phyloP scores from a whole-genome alignment of 2,888 invertebrate genomes.

The Acrocyrtus sp. region DNA sequence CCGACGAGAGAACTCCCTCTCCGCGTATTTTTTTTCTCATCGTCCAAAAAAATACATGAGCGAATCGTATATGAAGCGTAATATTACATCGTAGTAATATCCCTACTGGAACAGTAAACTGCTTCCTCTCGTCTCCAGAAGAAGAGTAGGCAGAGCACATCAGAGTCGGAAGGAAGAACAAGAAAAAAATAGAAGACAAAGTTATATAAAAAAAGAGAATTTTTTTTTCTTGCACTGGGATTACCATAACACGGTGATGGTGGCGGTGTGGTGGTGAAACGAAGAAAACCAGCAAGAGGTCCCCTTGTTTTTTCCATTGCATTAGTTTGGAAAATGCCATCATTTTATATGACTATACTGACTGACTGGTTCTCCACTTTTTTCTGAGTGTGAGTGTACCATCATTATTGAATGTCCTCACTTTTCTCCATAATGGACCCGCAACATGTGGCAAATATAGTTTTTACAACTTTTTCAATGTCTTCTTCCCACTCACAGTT shows the following conservation, averaged over 20 bases:
- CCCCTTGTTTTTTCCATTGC: slow-evolving; percentile 7
- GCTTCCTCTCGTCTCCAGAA: no score
- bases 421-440: slow-evolving; percentile 60
- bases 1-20: no score
- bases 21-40: no score
- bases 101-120: slow-evolving; percentile 23
- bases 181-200: no score
- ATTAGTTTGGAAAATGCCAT: no score
- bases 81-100: slow-evolving; percentile 36
- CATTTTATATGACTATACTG: no score
- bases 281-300: slow-evolving; percentile 41
- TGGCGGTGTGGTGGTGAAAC: no score
- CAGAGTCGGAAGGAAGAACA: slow-evolving; percentile 19
- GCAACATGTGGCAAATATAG: slow-evolving; percentile 63
- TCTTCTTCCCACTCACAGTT: slow-evolving; percentile 50
- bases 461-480: slow-evolving; percentile 57
- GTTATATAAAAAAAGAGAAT: slow-evolving; percentile 37
- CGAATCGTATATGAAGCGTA: slow-evolving; percentile 30
- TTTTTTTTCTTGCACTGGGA: no score
- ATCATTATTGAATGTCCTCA: slow-evolving; percentile 53
- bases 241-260: slow-evolving; percentile 32
- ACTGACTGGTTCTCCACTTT: not conserved
- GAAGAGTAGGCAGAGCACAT: no score
- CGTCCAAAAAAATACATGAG: no score
- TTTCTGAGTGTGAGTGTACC: slow-evolving; percentile 5